Base-by-base conservation (phyloP, 2,888 invertebrate species). In the Apamea sordens region DNA sequence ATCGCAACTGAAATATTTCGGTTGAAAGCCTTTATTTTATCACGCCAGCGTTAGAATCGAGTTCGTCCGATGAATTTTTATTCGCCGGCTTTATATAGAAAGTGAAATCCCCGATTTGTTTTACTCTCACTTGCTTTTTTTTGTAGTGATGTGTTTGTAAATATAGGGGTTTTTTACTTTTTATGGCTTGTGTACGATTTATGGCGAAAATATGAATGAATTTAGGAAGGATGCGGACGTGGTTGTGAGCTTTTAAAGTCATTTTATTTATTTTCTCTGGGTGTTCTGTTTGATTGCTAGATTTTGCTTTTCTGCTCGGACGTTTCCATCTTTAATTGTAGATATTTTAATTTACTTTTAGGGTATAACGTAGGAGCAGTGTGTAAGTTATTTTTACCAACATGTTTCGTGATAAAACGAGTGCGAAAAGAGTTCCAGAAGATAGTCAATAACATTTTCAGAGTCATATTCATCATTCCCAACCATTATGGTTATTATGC, bases 21-120 rank as follows among this genome's bases (percentile, higher is more conserved):
- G 78, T 18, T 80, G 79, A 77, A 86, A 80, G 61, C 86, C 86
- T 87, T 87, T 86, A 88, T 88, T 88, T 86, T 82, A 84, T 73
- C 86, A 74, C 69, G 83, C 70, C 82, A 86, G 79, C 86, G 91
- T 91, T 92, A 92, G 92, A 92, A 87, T 81, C 75, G 88, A 88
- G 76, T 47, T 77, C 77, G 88, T 86, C 85, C 88, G 84, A 77
- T 77, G 87, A 82, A 77, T 75, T 87, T 90, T 91, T 90, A 88
- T 91, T 90, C 86, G 85, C 85, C 82, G 86, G 89, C 86, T 90
- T 89, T 86, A 64, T 83, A 77, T 82, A 82, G 89, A 92, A 91
- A 92, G 91, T 88, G 91, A 91, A 90, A 92, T 85, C 59, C 28
- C 73, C 67, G 80, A 81, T 88, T 87, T 86, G 86, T 84, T 88